Percentiles rank a stretch among this genome's conserved stretches.
Conservation (phyloP, 2,797 vertebrate genomes). For the Hybognathus amarus region DNA sequence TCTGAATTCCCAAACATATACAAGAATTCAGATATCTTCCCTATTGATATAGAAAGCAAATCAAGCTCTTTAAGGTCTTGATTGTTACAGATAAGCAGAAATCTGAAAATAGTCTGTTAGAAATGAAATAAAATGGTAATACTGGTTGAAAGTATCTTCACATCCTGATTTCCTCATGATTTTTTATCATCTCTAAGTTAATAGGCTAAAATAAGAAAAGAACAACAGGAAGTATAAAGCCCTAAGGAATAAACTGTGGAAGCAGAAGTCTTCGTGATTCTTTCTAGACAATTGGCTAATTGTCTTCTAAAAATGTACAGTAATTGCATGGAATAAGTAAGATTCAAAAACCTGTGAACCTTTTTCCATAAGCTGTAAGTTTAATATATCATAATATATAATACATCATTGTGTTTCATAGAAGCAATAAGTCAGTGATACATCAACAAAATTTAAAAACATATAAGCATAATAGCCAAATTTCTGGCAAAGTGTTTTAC, state of each 20-base stretch:
- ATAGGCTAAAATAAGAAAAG: conserved; percentile 1
- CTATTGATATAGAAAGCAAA: background rate
- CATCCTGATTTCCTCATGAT: no score
- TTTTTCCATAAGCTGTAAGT: background rate
- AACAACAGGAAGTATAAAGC: conserved; percentile 13
- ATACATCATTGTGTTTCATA: no score
- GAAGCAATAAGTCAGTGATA: no score
- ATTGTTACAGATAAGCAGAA: background rate
- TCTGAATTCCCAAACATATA: no score
- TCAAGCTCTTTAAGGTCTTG: background rate
- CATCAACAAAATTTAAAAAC: no score
- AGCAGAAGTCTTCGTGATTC: background rate
- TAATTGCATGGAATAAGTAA: background rate
- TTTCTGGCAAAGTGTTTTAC: background rate
- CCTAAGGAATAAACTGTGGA: background rate
- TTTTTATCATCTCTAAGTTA: background rate
- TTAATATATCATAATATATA: background rate
- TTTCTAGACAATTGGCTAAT: background rate
- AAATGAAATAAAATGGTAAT: background rate
- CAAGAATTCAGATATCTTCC: background rate
- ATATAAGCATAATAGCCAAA: no score
- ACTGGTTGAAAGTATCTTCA: no score
- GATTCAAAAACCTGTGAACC: background rate
- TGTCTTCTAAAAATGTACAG: background rate
- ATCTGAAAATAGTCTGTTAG: background rate